phyloP scores from a whole-genome alignment of 2,113 vertebrate species.

The Candoia aspera region DNA sequence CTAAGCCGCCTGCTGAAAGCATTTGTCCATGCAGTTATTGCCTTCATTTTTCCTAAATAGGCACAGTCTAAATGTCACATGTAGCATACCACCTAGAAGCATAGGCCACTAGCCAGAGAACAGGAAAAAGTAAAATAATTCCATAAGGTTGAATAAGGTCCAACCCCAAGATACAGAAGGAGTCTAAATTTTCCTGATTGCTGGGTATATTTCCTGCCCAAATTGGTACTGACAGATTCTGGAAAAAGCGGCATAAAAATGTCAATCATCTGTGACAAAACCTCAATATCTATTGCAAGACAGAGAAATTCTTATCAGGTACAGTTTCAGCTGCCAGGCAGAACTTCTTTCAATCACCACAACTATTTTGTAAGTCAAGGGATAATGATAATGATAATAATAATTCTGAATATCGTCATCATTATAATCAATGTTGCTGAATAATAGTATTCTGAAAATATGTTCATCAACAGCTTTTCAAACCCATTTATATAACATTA shows the following conservation, averaged over 20 bases:
- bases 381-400: background rate
- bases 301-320: background rate
- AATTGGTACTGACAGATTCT: background rate
- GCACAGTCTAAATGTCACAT: background rate
- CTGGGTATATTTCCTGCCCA: background rate
- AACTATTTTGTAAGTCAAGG: background rate
- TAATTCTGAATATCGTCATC: background rate
- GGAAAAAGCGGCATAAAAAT: background rate
- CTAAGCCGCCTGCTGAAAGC: background rate
- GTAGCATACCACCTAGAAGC: background rate
- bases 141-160: background rate
- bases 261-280: background rate
- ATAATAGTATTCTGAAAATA: background rate
- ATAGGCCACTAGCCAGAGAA: background rate
- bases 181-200: background rate
- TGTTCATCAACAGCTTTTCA: background rate
- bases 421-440: background rate
- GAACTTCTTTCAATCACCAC: background rate
- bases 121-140: background rate
- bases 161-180: no score
- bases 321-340: background rate
- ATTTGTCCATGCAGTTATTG: background rate
- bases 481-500: background rate
- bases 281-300: background rate
- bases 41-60: background rate